Evolutionary conservation across 2,113 vertebrate species (phyloP).

Genomic region (Salvelinus namaycush): DNA sequence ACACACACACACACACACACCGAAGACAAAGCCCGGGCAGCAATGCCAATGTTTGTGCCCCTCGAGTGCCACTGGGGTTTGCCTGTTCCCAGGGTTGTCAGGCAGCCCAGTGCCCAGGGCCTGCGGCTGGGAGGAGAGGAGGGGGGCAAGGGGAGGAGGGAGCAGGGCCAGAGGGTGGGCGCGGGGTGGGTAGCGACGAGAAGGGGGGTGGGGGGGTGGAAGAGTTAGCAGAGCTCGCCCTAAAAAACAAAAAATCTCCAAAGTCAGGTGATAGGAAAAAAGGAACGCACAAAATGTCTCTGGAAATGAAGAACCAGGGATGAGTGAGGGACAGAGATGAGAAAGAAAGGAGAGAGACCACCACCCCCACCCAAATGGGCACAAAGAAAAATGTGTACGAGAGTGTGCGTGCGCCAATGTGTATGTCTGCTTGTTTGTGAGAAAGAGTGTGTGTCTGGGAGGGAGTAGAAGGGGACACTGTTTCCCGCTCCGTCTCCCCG

Average conservation of each 20-base stretch:
- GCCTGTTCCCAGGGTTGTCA: conserved; percentile 61
- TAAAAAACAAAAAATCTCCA: neutral
- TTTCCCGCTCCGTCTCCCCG: conserved; percentile 76
- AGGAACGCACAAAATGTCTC: no score
- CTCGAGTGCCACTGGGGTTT: conserved; percentile 53
- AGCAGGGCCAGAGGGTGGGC: neutral
- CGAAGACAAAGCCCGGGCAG: conserved; percentile 43
- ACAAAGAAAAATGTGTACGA: neutral
- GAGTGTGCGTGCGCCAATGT: neutral
- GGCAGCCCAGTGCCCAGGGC: conserved; percentile 42
- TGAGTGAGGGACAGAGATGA: neutral
- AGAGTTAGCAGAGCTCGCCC: neutral
- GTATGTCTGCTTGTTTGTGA: neutral
- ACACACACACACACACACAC: conserved; percentile 8
- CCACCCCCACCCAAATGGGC: neutral
- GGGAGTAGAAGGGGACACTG: conserved; percentile 66
- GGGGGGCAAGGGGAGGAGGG: conserved; percentile 4
- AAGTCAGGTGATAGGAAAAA: neutral
- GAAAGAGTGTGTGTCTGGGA: conserved; percentile 15
- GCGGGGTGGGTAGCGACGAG: neutral
- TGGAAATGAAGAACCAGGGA: neutral
- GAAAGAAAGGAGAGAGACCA: neutral
- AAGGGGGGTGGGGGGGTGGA: conserved; percentile 4
- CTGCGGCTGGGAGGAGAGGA: conserved; percentile 26
- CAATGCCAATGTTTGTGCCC: conserved; percentile 52